A percentile compares a stretch with the other conserved stretches of the same genome.
Conservation (phyloP, 2,113 vertebrate species). For the Neofelis nebulosa region DNA sequence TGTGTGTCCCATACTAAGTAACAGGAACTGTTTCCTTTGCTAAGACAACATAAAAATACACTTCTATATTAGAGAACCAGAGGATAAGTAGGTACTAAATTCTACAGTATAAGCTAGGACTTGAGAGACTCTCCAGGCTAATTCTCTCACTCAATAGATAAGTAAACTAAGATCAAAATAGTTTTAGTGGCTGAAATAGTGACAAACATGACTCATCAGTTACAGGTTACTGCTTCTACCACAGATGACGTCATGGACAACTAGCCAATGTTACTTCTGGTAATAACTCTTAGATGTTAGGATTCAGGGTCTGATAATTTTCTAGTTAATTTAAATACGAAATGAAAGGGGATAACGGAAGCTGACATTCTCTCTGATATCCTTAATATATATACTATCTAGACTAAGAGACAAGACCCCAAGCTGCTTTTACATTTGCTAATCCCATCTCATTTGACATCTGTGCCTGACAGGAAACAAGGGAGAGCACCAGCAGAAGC, state of each 20-base stretch:
- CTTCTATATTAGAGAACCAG: background rate
- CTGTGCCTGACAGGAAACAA: background rate
- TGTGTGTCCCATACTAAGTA: background rate
- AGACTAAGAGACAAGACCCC: background rate
- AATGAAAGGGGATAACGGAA: background rate
- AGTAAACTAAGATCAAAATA: background rate
- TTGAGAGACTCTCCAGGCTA: background rate
- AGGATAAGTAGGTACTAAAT: background rate
- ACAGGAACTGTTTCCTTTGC: background rate
- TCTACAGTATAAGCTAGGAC: background rate
- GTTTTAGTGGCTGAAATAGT: background rate
- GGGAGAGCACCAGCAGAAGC: background rate
- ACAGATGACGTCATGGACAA: background rate
- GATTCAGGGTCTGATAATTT: background rate
- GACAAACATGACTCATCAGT: background rate
- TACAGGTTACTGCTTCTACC: background rate
- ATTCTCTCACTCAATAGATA: background rate
- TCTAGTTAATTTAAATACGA: background rate
- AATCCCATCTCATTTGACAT: background rate
- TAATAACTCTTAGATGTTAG: background rate
- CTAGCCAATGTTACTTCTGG: background rate
- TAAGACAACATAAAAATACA: background rate
- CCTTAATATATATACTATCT: background rate
- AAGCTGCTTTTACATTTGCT: background rate
- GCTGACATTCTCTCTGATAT: background rate